Evolutionary conservation across 2,888 invertebrate genomes (phyloP), one percentile per base, ranked within the genome.

Genomic region (Caradrina clavipalpis): DNA sequence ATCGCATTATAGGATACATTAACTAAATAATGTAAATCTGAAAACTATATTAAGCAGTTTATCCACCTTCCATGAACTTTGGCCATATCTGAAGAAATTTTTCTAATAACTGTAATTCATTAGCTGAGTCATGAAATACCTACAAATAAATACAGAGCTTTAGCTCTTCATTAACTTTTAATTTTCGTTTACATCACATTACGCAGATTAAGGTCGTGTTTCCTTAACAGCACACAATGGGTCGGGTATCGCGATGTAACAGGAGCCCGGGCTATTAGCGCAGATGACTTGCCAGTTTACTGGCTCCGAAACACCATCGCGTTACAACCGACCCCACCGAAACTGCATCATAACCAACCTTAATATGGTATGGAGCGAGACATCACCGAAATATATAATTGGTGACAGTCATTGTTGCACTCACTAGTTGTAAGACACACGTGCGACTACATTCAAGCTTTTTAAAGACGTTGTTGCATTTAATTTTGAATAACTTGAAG

Each of bases 221-320:
- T 80, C 80, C 75, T 72, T 80, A 80, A 78, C 81, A 78, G 55
- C 72, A 84, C 73, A 84, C 81, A 85, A 84, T 88, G 87, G 84
- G 80, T 78, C 68, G 69, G 75, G 70, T 77, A 84, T 78, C 81
- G 72, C 84, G 73, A 84, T 87, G 90, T 91, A 93, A 93, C 89
- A 88, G 89, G 90, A 92, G 85, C 85, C 87, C 31, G 21, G 59
- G 82, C 89, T 88, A 92, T 94, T 93, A 93, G 86, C 88, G 86
- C 88, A 89, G 89, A 93, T 94, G 94, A 94, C 93, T 93, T 90
- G 92, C 87, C 84, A 81, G 86, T 90, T 90, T 90, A 90, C 86
- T 87, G 85, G 86, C 78, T 86, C 85, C 83, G 84, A 85, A 82
- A 87, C 71, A 83, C 78, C 76, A 66, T 63, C 73, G 73, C 51